These are phyloP conservation scores for Hypotaenidia philippensis DNA, from an alignment of 2,797 vertebrate genomes.

Conservation along the genomic window DNA sequence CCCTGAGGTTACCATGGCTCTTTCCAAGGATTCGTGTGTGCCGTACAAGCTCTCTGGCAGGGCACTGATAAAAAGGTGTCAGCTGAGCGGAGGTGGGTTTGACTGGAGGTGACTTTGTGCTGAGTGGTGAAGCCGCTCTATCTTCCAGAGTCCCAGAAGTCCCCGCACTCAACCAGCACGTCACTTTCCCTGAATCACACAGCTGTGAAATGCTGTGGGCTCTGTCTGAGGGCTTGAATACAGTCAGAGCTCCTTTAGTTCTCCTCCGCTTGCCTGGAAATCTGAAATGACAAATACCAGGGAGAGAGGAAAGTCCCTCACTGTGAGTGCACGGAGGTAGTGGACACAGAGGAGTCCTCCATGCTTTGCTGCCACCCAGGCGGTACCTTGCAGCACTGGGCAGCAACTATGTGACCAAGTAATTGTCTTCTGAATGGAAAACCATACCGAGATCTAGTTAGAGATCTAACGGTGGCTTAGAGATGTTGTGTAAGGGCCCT, in stretches of 20 bases:
- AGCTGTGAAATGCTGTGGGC: accelerated
- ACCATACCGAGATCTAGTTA: neutral
- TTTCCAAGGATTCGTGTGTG: neutral
- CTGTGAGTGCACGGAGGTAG: neutral
- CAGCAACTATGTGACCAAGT: neutral
- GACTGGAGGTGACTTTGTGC: constrained; percentile 41
- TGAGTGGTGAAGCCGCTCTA: neutral
- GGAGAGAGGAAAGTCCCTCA: neutral
- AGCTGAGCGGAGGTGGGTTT: constrained; percentile 12
- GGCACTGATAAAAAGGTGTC: neutral
- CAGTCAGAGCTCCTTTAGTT: neutral
- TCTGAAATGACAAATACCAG: neutral
- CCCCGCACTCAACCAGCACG: neutral
- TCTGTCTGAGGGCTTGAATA: neutral
- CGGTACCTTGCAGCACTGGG: neutral
- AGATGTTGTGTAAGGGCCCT: neutral
- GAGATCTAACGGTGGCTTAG: neutral
- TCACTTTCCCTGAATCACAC: neutral
- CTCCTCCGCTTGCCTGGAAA: neutral
- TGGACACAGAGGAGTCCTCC: neutral
- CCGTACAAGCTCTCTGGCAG: neutral
- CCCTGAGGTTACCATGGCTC: neutral
- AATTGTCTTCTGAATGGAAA: neutral
- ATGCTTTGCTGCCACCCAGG: neutral
- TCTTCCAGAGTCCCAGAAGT: neutral